These are phyloP conservation scores for Rhinolophus sinicus DNA, from an alignment of 2,113 vertebrate species.

Conservation along the genomic window DNA sequence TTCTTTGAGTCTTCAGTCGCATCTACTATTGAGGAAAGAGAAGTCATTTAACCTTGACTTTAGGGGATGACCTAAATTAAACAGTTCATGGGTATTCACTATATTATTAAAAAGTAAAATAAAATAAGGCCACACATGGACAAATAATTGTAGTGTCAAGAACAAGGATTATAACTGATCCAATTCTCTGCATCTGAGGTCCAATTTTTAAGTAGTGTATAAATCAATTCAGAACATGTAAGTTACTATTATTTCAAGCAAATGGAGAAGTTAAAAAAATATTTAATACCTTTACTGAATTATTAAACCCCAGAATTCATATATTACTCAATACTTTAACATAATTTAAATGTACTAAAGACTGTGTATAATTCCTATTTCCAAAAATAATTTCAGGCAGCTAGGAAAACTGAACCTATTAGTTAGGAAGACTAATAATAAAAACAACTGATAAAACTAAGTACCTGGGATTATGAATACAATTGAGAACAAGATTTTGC, in stretches of 20 bases:
- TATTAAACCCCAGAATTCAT: not conserved
- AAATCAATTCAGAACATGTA: not conserved
- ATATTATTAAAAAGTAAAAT: conserved; percentile 20
- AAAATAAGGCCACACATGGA: conserved; percentile 17
- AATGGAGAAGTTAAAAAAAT: not conserved
- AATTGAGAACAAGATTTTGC: not conserved
- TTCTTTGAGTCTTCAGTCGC: conserved; percentile 89
- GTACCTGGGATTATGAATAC: not conserved
- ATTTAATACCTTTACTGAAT: conserved; percentile 21
- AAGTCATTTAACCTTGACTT: conserved; percentile 30
- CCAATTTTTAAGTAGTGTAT: not conserved
- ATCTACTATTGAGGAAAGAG: conserved; percentile 85
- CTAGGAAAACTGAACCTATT: not conserved
- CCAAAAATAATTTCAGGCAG: conserved; percentile 1
- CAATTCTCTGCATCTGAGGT: not conserved
- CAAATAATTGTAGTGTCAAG: not conserved
- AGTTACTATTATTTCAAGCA: not conserved
- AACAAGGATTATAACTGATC: conserved; percentile 1
- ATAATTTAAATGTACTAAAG: not conserved
- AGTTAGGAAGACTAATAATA: not conserved
- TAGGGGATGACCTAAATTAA: not conserved
- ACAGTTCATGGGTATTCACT: not conserved
- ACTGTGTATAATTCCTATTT: not conserved
- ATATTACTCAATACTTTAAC: conserved; percentile 23
- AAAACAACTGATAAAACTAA: conserved; percentile 4